These are phyloP conservation scores for Bathynomus jamesi DNA, from an alignment of 1,140 invertebrate species.

Conservation along the genomic window DNA sequence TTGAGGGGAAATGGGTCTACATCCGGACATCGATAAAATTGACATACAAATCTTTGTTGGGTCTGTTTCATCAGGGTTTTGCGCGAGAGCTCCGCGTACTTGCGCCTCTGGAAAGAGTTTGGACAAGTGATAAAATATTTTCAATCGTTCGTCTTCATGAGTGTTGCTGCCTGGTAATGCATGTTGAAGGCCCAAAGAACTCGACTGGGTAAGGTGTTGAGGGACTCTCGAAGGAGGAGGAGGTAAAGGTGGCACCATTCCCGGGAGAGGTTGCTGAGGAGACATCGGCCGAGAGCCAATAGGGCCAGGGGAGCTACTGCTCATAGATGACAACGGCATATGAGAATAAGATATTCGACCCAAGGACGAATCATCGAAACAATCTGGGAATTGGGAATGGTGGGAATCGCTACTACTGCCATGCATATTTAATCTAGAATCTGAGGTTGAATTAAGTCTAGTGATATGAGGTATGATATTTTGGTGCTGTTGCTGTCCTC, in stretches of 20 bases:
- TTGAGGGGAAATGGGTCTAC: slow-evolving; percentile 30
- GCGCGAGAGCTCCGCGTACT: slow-evolving; percentile 71
- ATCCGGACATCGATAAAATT: slow-evolving; percentile 52
- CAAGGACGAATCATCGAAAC: slow-evolving; percentile 32
- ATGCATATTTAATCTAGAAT: slow-evolving; percentile 40
- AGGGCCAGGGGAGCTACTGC: slow-evolving; percentile 29
- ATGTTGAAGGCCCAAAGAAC: slow-evolving; percentile 54
- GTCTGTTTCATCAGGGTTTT: slow-evolving; percentile 79
- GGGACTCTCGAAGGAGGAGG: not conserved
- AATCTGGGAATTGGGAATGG: slow-evolving; percentile 27
- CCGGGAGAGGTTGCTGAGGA: slow-evolving; percentile 36
- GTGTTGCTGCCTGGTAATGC: slow-evolving; percentile 45
- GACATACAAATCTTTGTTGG: slow-evolving; percentile 79
- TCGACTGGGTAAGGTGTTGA: not conserved
- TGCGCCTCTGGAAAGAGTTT: slow-evolving; percentile 81
- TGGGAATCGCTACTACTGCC: slow-evolving; percentile 13
- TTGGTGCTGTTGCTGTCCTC: slow-evolving; percentile 19
- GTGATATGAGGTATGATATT: slow-evolving; percentile 31
- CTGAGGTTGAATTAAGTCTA: slow-evolving; percentile 46
- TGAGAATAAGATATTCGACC: slow-evolving; percentile 9
- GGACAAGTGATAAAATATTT: slow-evolving; percentile 71
- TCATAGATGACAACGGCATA: slow-evolving; percentile 8
- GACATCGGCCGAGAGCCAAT: slow-evolving; percentile 37
- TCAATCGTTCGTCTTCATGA: slow-evolving; percentile 13
- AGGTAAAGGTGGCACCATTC: slow-evolving; percentile 51